phyloP scores from a whole-genome alignment of 2,797 vertebrate genomes.

The Poecilia wingei region DNA sequence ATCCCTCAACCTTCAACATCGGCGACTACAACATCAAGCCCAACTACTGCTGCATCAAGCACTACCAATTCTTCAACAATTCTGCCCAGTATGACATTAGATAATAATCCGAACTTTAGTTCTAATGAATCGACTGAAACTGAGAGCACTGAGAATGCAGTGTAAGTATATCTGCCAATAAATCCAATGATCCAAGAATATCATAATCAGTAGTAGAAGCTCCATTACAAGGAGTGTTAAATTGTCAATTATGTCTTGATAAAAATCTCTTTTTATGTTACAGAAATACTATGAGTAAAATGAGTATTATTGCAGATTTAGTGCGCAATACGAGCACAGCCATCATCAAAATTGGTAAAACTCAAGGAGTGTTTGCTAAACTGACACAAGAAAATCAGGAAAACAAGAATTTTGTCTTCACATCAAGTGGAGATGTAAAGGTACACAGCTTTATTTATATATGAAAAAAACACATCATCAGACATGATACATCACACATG shows the following conservation, averaged over 20 bases:
- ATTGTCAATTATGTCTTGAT: neutral
- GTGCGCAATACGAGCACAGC: conserved; percentile 3
- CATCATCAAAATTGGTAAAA: neutral
- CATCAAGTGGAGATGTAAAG: accelerated
- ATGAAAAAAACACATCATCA: neutral
- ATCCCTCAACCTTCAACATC: neutral
- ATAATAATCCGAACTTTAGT: neutral
- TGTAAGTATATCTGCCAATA: neutral
- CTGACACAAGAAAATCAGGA: neutral
- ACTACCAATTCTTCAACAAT: neutral
- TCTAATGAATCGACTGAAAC: accelerated
- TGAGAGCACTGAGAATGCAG: neutral
- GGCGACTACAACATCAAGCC: neutral
- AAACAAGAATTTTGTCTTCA: conserved; percentile 5
- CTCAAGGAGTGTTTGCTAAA: conserved; percentile 35
- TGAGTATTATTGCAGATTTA: accelerated
- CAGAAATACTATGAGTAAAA: neutral
- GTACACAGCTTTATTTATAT: conserved; percentile 26
- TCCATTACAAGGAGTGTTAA: neutral
- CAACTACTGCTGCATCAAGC: neutral
- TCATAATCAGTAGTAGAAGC: neutral
- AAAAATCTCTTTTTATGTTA: neutral
- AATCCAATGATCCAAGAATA: neutral
- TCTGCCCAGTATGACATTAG: neutral
- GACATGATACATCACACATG: neutral